These are phyloP conservation scores for Netta rufina DNA, from an alignment of 2,797 vertebrate species.

Conservation along the genomic window DNA sequence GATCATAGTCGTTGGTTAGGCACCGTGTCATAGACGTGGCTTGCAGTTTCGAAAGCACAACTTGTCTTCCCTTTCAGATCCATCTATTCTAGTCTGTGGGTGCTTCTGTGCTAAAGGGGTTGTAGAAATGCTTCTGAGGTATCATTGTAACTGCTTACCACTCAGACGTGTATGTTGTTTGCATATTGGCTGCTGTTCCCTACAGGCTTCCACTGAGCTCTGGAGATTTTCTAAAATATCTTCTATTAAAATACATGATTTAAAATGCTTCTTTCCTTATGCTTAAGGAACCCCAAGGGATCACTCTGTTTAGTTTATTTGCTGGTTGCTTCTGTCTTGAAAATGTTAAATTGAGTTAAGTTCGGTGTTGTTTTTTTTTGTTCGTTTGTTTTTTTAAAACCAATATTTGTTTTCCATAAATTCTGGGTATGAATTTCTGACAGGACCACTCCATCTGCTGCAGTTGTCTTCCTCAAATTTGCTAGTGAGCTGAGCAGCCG, in stretches of 20 bases:
- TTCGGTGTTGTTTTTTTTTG: neutral
- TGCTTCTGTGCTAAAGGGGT: neutral
- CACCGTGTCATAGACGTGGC: neutral
- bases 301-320: neutral
- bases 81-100: neutral
- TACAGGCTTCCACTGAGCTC: neutral
- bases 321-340: neutral
- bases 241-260: neutral
- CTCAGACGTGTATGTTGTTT: neutral
- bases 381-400: no score
- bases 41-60: neutral
- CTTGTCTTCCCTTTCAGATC: neutral
- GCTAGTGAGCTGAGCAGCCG: neutral
- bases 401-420: neutral
- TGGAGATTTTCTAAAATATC: neutral
- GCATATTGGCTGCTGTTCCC: neutral
- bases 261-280: neutral
- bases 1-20: neutral
- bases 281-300: neutral
- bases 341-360: neutral
- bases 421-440: constrained; percentile 24
- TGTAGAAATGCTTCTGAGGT: neutral
- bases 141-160: neutral
- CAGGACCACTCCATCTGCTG: constrained; percentile 32
- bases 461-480: constrained; percentile 14